Conservation (phyloP, 2,797 vertebrate genomes). For the Alcedo quadribrachys region DNA sequence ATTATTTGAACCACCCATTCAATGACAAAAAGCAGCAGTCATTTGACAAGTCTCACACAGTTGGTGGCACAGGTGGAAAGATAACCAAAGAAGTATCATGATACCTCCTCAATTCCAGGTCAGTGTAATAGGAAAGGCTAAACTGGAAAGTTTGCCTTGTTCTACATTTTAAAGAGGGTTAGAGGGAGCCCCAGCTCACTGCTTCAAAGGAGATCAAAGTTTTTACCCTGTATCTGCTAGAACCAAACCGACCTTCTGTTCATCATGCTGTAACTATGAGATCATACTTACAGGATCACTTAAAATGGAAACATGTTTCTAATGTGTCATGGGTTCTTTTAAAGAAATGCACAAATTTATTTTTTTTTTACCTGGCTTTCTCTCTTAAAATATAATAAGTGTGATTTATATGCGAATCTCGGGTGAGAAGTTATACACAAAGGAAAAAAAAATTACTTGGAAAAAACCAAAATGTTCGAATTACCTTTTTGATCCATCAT, state of each 20-base stretch:
- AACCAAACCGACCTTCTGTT: neutral
- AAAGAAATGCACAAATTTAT: neutral
- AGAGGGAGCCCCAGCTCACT: neutral
- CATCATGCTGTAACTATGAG: neutral
- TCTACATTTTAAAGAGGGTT: neutral
- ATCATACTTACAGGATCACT: neutral
- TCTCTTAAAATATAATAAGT: neutral
- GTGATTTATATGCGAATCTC: neutral
- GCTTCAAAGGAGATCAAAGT: neutral
- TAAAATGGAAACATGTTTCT: neutral
- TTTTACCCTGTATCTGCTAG: neutral
- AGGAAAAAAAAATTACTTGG: neutral
- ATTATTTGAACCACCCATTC: neutral
- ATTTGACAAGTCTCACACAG: neutral
- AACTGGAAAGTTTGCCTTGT: neutral
- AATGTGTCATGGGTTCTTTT: no score
- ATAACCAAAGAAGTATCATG: neutral
- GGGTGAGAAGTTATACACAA: neutral
- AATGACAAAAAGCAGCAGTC: neutral
- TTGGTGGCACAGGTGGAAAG: neutral
- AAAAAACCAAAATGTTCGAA: neutral
- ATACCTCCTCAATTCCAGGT: neutral
- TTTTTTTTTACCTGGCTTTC: neutral
- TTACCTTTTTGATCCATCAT: conserved; percentile 41
- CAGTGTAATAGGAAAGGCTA: neutral